Evolutionary conservation across 2,888 invertebrate species (phyloP).

Genomic region (Meta bourneti): DNA sequence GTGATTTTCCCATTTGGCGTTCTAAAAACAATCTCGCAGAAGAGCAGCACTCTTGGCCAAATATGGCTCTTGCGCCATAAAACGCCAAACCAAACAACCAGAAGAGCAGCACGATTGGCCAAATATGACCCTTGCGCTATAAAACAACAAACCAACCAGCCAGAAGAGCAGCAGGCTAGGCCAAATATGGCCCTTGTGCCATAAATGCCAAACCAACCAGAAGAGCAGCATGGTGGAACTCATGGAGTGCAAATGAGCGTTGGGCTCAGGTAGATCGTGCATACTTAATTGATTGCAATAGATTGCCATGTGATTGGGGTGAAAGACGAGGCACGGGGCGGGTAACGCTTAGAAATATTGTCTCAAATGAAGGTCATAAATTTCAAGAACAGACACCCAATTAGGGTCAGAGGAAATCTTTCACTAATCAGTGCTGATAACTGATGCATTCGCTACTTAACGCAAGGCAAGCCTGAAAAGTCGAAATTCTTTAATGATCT

Average conservation of each 20-base stretch:
- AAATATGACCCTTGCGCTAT: too few relatives aligned
- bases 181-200: too few relatives aligned
- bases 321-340: not conserved
- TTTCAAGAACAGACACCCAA: constrained; percentile 25
- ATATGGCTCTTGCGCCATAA: too few relatives aligned
- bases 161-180: too few relatives aligned
- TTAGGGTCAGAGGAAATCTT: constrained; percentile 28
- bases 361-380: constrained; percentile 40
- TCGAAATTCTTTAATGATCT: constrained; percentile 35
- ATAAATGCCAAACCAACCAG: too few relatives aligned
- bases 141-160: too few relatives aligned
- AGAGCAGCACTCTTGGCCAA: too few relatives aligned
- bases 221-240: too few relatives aligned
- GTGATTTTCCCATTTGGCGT: too few relatives aligned
- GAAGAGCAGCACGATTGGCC: too few relatives aligned
- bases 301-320: not conserved
- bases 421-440: constrained; percentile 26
- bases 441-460: constrained; percentile 7
- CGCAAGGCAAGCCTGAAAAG: not conserved
- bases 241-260: not conserved
- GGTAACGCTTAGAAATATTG: constrained; percentile 12
- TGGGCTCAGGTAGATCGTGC: not conserved
- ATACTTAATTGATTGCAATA: not conserved
- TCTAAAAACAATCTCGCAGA: too few relatives aligned
- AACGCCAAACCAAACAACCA: too few relatives aligned